Conservation (phyloP, 1,140 invertebrate genomes). For the Zelostemma sp. region DNA sequence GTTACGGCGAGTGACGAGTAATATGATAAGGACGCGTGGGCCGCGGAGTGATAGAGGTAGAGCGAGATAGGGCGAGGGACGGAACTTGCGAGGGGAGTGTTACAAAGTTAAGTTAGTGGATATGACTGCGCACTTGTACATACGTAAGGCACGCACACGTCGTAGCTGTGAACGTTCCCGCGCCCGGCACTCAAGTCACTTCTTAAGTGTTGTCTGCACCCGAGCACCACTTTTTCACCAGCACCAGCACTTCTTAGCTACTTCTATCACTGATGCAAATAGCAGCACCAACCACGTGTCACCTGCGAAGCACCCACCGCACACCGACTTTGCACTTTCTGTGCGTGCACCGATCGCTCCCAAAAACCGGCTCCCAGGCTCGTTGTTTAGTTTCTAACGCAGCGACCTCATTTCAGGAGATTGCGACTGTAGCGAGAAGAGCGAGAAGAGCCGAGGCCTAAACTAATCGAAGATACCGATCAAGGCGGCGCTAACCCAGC, state of each 20-base stretch:
- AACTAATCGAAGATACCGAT: neutral
- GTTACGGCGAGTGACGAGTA: neutral
- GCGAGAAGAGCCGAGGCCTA: neutral
- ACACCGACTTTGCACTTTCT: constrained; percentile 2
- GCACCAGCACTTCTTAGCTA: constrained; percentile 5
- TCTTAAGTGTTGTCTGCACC: constrained; percentile 13
- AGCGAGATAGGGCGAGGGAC: constrained; percentile 6
- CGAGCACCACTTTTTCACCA: constrained; percentile 15
- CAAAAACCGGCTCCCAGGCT: neutral
- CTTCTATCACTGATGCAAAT: neutral
- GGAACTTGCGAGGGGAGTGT: constrained; percentile 6
- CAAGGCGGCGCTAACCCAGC: neutral
- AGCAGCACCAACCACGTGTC: constrained; percentile 1
- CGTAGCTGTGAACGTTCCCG: constrained; percentile 1
- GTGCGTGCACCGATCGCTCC: constrained; percentile 12
- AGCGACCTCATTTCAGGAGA: constrained; percentile 54
- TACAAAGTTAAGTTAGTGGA: constrained; percentile 7
- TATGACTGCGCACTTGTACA: constrained; percentile 6
- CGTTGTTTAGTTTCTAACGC: constrained; percentile 6
- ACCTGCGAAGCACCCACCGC: neutral
- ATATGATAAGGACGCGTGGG: constrained; percentile 19
- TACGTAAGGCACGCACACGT: neutral
- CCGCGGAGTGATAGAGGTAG: neutral
- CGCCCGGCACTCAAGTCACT: neutral
- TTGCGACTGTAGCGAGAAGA: neutral